Base-by-base conservation (phyloP, 1,140 invertebrate species). In the Tenebrio molitor region DNA sequence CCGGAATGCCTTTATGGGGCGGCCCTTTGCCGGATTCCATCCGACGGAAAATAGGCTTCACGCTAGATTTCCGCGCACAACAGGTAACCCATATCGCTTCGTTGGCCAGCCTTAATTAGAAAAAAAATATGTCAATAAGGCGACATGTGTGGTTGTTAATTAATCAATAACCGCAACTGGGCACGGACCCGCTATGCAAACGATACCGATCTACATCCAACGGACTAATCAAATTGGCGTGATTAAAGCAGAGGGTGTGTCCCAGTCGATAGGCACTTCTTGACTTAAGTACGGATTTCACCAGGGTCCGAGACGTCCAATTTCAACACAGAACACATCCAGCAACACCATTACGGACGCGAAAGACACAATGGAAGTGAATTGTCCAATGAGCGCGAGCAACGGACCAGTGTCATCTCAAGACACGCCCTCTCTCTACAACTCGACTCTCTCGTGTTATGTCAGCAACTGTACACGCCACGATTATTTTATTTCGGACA, bases 1-100 rank as follows among this genome's bases (percentile, higher is more conserved):
- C 25, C 25, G 8, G 8, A 29, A 29, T 29, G 8, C 8, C 8
- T 29, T 8, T 29, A 29, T 8, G 25, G 8, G 8, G 8, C 25
- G 8, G 8, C 25, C 25, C 25, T 29, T 29, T 29, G 25, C 25
- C 8, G 25, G 25, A 29, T 23, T 53, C 21, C 23, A 23, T 21
- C 16, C 17, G 23, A 58, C n/a, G 50, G n/a, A 53, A 53, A 53
- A 53, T 23, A 21, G 14, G 12, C 19, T 58, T 58, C 50, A 58
- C 50, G 25, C 50, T 58, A 58, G 50, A 29, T 58, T 58, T 58
- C 50, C 50, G 50, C 50, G 29, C 50, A 58, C 23, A 53, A 53
- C 46, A 53, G 46, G 46, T 53, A 53, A 53, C 46, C 46, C 29
- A 53, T 53, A 53, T 29, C 46, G 19, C 46, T 25, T 29, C 46